These are phyloP conservation scores for Varecia variegata DNA, from an alignment of 2,797 vertebrate genomes.

Conservation along the genomic window DNA sequence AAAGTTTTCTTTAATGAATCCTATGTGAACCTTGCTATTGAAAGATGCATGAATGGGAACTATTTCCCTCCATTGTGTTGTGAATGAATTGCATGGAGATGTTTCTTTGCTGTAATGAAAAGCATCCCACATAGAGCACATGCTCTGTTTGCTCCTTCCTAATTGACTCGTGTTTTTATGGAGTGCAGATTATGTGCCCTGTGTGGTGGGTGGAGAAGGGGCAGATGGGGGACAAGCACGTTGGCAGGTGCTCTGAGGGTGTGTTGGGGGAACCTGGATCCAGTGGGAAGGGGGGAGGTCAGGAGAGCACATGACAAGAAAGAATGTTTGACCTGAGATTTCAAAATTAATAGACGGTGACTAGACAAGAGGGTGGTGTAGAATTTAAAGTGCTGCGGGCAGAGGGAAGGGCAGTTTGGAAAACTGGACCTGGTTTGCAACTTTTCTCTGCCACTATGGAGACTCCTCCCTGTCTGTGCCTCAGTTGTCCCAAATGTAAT, in stretches of 20 bases:
- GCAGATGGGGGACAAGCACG: neutral
- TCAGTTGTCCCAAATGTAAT: neutral
- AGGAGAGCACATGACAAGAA: neutral
- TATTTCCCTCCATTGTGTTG: conserved; percentile 11
- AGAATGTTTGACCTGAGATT: neutral
- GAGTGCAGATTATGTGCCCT: neutral
- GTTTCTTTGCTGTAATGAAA: neutral
- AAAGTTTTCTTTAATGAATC: conserved; percentile 50
- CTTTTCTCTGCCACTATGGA: neutral
- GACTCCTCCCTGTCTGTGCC: neutral
- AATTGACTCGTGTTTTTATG: neutral
- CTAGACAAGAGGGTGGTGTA: neutral
- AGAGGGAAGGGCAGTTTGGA: neutral
- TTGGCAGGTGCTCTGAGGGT: neutral
- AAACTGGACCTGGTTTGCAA: neutral
- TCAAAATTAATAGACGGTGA: neutral
- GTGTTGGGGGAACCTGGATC: neutral
- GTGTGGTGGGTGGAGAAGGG: neutral
- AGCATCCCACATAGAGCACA: neutral
- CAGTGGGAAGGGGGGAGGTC: neutral
- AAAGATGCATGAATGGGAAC: conserved; percentile 44
- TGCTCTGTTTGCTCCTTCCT: neutral
- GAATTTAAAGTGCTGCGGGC: neutral
- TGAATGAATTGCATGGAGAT: conserved; percentile 46
- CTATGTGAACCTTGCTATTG: conserved; percentile 33